These are phyloP conservation scores for Nasonia oneida DNA, from an alignment of 2,888 invertebrate genomes.

Conservation along the genomic window DNA sequence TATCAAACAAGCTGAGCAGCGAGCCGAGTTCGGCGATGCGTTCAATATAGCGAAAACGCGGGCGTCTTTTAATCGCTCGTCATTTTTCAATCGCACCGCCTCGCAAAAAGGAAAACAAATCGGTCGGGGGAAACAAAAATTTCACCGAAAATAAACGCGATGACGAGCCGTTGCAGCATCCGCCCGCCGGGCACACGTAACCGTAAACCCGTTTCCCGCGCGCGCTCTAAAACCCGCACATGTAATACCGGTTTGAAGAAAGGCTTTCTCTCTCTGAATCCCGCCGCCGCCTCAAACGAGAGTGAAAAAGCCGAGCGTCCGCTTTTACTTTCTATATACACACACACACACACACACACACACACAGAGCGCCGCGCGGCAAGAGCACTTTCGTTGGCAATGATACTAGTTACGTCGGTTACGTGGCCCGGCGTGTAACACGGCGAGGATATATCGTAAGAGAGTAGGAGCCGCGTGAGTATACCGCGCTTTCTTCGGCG, in stretches of 20 bases:
- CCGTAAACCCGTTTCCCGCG: not conserved
- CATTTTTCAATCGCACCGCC: constrained; percentile 39
- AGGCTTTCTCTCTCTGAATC: constrained; percentile 43
- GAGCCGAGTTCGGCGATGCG: not conserved
- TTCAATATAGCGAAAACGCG: not conserved
- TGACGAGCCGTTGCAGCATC: not conserved
- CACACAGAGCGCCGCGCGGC: constrained; percentile 34
- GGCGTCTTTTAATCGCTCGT: constrained; percentile 36
- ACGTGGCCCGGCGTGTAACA: constrained; percentile 66
- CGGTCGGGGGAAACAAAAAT: not conserved
- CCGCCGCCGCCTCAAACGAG: constrained; percentile 64
- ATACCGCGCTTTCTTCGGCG: constrained; percentile 40
- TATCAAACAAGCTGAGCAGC: not conserved
- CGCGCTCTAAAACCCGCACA: not conserved
- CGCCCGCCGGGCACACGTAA: not conserved
- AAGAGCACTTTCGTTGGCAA: constrained; percentile 76
- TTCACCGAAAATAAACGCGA: not conserved
- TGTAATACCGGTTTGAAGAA: constrained; percentile 28
- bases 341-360: not conserved
- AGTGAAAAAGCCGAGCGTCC: constrained; percentile 71
- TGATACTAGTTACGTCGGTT: constrained; percentile 78
- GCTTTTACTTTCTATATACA: constrained; percentile 74
- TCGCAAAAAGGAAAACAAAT: not conserved
- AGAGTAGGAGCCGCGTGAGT: constrained; percentile 14
- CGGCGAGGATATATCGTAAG: constrained; percentile 40